Percentiles rank a stretch among this genome's conserved stretches.
phyloP scores from a whole-genome alignment of 2,797 vertebrate genomes.

The Malurus splendens region DNA sequence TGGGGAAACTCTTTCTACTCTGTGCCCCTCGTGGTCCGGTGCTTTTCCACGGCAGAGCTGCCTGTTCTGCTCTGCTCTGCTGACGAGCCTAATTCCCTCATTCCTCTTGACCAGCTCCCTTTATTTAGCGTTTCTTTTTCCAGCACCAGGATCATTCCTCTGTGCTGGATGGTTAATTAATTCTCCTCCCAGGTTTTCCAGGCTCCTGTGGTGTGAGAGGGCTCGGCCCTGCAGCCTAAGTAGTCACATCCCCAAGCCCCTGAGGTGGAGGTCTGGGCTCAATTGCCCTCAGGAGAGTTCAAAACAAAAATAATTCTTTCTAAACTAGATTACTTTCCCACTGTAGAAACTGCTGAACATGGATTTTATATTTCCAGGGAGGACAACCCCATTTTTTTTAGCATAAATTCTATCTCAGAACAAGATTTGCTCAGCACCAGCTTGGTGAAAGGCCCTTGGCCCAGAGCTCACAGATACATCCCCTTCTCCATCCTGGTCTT shows the following conservation, averaged over 20 bases:
- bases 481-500: neutral
- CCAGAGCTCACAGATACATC: neutral
- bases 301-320: neutral
- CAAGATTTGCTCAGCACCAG: neutral
- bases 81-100: neutral
- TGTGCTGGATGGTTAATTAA: neutral
- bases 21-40: neutral
- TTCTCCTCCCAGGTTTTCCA: neutral
- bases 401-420: neutral
- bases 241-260: accelerated
- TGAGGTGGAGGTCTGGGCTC: neutral
- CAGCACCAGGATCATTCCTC: neutral
- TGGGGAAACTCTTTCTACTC: neutral
- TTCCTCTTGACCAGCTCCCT: neutral
- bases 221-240: neutral
- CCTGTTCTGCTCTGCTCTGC: neutral
- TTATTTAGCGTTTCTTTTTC: neutral
- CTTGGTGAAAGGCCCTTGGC: neutral
- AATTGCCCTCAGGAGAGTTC: neutral
- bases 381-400: neutral
- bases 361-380: neutral
- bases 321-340: neutral
- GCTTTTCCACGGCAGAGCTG: neutral
- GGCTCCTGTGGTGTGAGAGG: neutral
- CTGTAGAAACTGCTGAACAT: neutral